Base-by-base conservation (phyloP, 2,888 invertebrate species). In the Timema cristinae region DNA sequence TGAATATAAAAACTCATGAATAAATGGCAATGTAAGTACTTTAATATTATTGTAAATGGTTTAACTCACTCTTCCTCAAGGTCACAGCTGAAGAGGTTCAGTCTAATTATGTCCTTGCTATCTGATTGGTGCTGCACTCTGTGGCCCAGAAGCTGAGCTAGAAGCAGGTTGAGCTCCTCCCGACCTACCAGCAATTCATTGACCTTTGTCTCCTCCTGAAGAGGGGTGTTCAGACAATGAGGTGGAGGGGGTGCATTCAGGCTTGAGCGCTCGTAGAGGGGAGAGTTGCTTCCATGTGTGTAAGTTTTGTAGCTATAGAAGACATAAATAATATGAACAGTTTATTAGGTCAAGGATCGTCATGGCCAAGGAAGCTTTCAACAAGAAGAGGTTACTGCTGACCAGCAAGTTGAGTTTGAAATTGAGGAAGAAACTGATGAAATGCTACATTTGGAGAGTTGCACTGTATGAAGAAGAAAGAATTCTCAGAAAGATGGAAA, bases 111-210 rank as follows among this genome's bases (percentile, higher is more conserved):
- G n/a, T 71, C 69, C 9, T 50, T 72, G 70, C 61, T 63, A n/a
- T 52, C 15, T 15, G 61, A 56, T 6, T 47, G 15, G 1, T 16
- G 15, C 16, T 69, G 67, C 2, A 51, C 61, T n/a, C 32, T 52
- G n/a, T 70, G 15, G 52, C 71, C 72, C 63, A 75, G 51, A 48
- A 75, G 50, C 52, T 75, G 75, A 4, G 73, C 61, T 68, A 75
- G 68, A 6, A 75, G 70, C 2, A 75, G 66, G 56, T 73, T 73
- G 52, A 75, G 67, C 52, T 75, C 75, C 56, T 71, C 72, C 48
- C 72, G 69, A 47, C 73, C 75, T n/a, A 71, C 70, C n/a, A 51
- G 66, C 10, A 73, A 66, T 13, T 63, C 47, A 61, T 68, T 70
- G 47, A 63, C 52, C 47, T 48, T 54, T 13, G 49, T 48, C 11